Base-by-base conservation (phyloP, 2,888 invertebrate genomes). In the Zygothrica quintamaculata region DNA sequence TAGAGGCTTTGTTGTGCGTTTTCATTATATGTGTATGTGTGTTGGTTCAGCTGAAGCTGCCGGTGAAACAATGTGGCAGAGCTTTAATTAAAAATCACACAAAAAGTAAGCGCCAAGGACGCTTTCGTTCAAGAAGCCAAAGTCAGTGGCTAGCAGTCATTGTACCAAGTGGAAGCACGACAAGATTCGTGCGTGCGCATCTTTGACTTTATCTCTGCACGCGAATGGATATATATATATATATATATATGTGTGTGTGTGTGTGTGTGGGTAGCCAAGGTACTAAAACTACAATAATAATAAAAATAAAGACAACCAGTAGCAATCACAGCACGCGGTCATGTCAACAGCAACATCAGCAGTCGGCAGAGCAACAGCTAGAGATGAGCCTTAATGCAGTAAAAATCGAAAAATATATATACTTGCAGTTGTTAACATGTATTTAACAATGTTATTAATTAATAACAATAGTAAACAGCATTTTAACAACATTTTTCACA, bases 71-170 rank as follows among this genome's bases (percentile, higher is more conserved):
- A 53, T 74, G 59, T 59, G 22, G 51, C 57, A 40, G 69, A 64
- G 68, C 67, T 82, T 85, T 80, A 80, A 85, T 80, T 80, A 82
- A 82, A 80, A 73, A 76, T n/a, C n/a, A n/a, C 85, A 66, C 79
- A 80, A 82, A 82, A 82, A 68, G 65, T 46, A 57, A 59, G 40
- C 76, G 52, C 53, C 80, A 81, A 81, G 80, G 80, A 81, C 80
- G 82, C 77, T 84, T 79, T 70, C 84, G 74, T 77, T 80, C 43
- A 71, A 66, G 48, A 66, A 34, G 15, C 65, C 70, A 58, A 51
- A 73, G 59, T 65, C 65, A 47, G 58, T 47, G 43, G 48, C 36
- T 47, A 29, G 22, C 39, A 31, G 26, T 16, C 22, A 29, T 42
- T 47, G 36, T 43, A n/a, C 42, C 42, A 56, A 64, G 33, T 18